phyloP scores from a whole-genome alignment of 2,113 vertebrate genomes.

The Labeo catla region DNA sequence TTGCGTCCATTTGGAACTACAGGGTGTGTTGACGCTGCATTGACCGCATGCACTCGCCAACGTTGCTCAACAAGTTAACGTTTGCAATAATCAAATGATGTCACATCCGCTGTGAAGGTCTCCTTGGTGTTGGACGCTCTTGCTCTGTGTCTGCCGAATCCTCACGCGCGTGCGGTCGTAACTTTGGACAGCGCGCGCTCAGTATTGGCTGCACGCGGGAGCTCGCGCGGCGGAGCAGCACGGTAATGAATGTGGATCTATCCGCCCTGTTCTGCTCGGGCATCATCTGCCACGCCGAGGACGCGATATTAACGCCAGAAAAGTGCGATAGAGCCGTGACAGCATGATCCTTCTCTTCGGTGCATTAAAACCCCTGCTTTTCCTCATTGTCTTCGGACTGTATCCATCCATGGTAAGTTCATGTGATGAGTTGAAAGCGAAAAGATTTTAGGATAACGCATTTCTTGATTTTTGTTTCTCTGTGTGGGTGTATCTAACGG shows the following conservation, averaged over 20 bases:
- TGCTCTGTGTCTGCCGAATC: neutral
- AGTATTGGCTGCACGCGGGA: slow-evolving; percentile 57
- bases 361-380: slow-evolving; percentile 81
- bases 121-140: slow-evolving; percentile 1
- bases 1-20: neutral
- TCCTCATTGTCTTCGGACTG: slow-evolving; percentile 83
- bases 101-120: slow-evolving; percentile 78
- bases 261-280: slow-evolving; percentile 57
- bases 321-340: slow-evolving; percentile 72
- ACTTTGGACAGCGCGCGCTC: slow-evolving; percentile 45
- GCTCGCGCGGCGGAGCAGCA: slow-evolving; percentile 43
- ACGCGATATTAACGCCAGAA: slow-evolving; percentile 63
- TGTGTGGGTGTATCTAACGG: neutral
- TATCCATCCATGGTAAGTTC: slow-evolving; percentile 88
- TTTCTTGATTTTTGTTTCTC: neutral
- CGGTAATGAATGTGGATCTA: slow-evolving; percentile 60
- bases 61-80: slow-evolving; percentile 56
- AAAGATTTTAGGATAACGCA: neutral
- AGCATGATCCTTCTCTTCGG: slow-evolving; percentile 86
- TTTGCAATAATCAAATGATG: slow-evolving; percentile 69
- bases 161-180: slow-evolving; percentile 24
- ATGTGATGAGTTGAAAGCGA: neutral
- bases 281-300: slow-evolving; percentile 53
- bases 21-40: neutral
- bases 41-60: neutral